Percentiles rank a stretch among this genome's conserved stretches.
phyloP scores from a whole-genome alignment of 2,797 vertebrate species.

The Hippopotamyrus pictus region DNA sequence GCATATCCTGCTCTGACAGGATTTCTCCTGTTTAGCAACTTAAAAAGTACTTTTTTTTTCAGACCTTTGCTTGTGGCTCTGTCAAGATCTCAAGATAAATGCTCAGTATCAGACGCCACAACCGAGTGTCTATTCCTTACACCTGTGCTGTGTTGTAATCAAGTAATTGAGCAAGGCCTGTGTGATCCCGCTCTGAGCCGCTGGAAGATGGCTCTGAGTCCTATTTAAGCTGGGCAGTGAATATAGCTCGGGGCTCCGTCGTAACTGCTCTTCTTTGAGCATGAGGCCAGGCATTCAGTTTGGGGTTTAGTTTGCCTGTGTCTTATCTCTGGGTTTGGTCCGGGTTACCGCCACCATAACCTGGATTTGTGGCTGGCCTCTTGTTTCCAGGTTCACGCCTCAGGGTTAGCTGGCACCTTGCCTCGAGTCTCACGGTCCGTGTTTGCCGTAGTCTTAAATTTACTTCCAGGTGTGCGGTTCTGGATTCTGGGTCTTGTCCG shows the following conservation, averaged over 20 bases:
- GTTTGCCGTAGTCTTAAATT: neutral
- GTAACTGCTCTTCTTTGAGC: neutral
- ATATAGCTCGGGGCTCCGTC: neutral
- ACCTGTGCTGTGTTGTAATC: neutral
- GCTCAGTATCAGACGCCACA: neutral
- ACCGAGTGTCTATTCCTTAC: neutral
- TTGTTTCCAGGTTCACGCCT: neutral
- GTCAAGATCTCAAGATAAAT: constrained; percentile 6
- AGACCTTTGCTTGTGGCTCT: neutral
- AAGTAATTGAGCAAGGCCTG: neutral
- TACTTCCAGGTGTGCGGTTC: neutral
- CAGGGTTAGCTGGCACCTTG: neutral
- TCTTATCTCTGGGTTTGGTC: neutral
- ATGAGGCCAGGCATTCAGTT: neutral
- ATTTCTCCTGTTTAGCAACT: neutral
- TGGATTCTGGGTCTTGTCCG: neutral
- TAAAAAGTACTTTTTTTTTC: neutral
- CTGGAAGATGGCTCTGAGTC: neutral
- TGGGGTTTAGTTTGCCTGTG: neutral
- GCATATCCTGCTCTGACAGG: neutral
- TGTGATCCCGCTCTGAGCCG: neutral
- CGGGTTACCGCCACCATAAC: neutral
- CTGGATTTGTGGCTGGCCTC: neutral
- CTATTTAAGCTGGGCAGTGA: neutral
- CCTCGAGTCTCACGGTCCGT: neutral